Base-by-base conservation (phyloP, 2,888 invertebrate genomes). In the Caradrina kadenii region DNA sequence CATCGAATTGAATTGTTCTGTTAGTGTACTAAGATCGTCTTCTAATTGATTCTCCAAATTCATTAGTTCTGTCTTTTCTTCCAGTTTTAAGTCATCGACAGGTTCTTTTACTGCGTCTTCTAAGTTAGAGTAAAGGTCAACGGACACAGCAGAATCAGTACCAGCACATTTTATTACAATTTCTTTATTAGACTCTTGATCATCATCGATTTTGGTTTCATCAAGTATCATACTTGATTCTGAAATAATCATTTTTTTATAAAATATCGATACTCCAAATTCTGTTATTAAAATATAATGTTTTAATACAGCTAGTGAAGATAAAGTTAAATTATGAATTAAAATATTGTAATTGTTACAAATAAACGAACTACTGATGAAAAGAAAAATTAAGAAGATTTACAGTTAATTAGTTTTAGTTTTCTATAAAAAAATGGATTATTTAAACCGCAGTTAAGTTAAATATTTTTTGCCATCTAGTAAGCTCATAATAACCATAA, bases 221-320 rank as follows among this genome's bases (percentile, higher is more conserved):
- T 60, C 54, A 45, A 13, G n/a, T 21, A 13, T 6, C 3, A 58
- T 15, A 50, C 2, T 60, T 50, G 21, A 21, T 58, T 69, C 68
- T 69, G 68, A 52, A 65, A 65, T 22, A 15, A 6, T 21, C 2
- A 6, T n/a, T 39, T 45, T 65, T 48, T 35, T 8, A 15, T 11
- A 11, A 49, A 13, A 10, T n/a, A 31, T 15, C 19, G 19, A 17
- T 49, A 2, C 13, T 39, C 35, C 6, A n/a, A 42, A 10, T 22
- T 69, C 6, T 49, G 15, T 54, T n/a, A 7, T 26, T 0, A 26
- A 15, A 56, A 35, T 45, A 6, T 0, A 31, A 42, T 19, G 2
- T 65, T 5, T 26, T 21, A 21, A n/a, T 15, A 35, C 15, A 22
- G 0, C 0, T 5, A 35, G 13, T 4, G 15, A 31, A 17, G 0